Evolutionary conservation across 2,888 invertebrate species (phyloP).

Genomic region (Kryphioiulus occultus): DNA sequence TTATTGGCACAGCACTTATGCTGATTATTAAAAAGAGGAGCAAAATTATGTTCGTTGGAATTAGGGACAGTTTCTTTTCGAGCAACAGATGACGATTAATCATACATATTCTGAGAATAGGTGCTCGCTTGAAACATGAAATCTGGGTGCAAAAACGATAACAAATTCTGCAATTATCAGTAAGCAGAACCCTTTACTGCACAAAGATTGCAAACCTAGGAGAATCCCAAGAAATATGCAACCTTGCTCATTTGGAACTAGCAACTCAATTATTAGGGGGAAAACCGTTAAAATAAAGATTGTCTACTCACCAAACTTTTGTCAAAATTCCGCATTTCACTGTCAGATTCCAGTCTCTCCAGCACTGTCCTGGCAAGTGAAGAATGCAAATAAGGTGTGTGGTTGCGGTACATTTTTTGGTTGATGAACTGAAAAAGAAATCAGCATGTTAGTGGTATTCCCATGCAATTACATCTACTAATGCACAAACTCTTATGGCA

Average conservation of each 20-base stretch:
- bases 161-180: too few relatives aligned
- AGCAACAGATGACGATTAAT: conserved; percentile 6
- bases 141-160: too few relatives aligned
- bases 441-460: too few relatives aligned
- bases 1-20: not conserved
- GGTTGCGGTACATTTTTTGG: conserved; percentile 2
- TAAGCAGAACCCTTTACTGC: too few relatives aligned
- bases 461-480: too few relatives aligned
- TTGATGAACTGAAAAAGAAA: not conserved
- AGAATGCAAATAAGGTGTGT: not conserved
- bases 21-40: not conserved
- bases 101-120: not conserved
- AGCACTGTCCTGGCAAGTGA: conserved; percentile 33
- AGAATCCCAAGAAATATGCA: too few relatives aligned
- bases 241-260: too few relatives aligned
- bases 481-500: too few relatives aligned
- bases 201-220: too few relatives aligned
- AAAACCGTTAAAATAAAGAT: conserved; percentile 29
- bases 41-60: not conserved
- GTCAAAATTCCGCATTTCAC: conserved; percentile 41
- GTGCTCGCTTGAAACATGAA: too few relatives aligned
- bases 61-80: not conserved
- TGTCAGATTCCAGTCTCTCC: conserved; percentile 37
- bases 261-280: too few relatives aligned
- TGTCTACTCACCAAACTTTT: conserved; percentile 14